Evolutionary conservation across 2,797 vertebrate species (phyloP), one percentile per base, ranked within the genome.

Genomic region (Sebastes vulpes): DNA sequence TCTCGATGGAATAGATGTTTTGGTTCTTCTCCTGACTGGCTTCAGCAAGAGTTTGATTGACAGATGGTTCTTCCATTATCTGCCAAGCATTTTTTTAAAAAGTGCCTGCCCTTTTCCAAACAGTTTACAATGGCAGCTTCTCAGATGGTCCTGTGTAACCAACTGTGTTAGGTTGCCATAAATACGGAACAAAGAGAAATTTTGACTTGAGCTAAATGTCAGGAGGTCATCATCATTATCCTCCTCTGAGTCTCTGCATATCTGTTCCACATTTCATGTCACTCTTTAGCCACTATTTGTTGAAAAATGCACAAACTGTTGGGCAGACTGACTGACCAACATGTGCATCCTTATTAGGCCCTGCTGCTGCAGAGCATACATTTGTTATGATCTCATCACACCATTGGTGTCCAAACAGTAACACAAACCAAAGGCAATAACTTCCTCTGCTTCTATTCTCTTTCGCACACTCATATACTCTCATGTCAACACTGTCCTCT

Each of bases 401-500:
- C 4, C 18, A 18, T 12, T 21, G 54, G 38, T 7, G 53, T 85
- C 53, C 67, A 81, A 59, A 83, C 46, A 64, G 57, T 32, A 72
- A 61, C 53, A 72, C 53, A 77, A 66, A 77, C 71, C 64, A 65
- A 74, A 74, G 25, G n/a, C 58, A 69, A 25, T 25, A 29, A 61
- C 68, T 79, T 82, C 66, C 74, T 80, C 56, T 71, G 16, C 64
- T 59, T 9, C 38, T 42, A 42, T 42, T 31, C 46, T 74, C 52
- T 61, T 9, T 9, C 23, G 53, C 60, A 77, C 59, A 23, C 70
- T 65, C 54, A 65, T 73, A 84, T 53, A 42, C 57, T 54, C 50
- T 69, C 63, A 26, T 65, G 65, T 86, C 88, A 86, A 72, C 89
- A 79, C 65, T 3, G 18, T 58, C 70, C 46, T 29, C 38, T 65